A percentile compares a stretch with the other conserved stretches of the same genome.
Conservation (phyloP, 2,113 vertebrate species). For the Telmatochromis sp. region DNA sequence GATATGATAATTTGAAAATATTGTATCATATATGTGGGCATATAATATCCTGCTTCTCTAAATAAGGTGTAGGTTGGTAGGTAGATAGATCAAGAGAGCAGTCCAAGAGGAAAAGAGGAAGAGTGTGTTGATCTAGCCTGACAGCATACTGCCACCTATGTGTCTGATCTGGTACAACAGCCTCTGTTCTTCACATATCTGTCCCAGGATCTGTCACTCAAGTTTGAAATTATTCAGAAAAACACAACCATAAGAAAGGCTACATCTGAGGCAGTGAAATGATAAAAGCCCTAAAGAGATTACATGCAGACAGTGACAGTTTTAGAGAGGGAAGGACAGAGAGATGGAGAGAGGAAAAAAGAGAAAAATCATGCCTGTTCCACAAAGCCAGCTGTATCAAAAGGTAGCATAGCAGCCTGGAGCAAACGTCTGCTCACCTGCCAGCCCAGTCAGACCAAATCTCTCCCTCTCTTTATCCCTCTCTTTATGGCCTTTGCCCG, state of each 20-base stretch:
- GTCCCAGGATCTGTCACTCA: conserved; percentile 35
- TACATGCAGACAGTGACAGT: conserved; percentile 59
- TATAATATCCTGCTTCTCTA: background rate
- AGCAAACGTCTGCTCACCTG: conserved; percentile 89
- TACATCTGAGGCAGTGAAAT: conserved; percentile 75
- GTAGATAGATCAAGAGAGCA: background rate
- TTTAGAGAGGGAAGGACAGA: conserved; percentile 12
- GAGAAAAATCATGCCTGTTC: conserved; percentile 58
- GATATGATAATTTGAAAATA: conserved; percentile 66
- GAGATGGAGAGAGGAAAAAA: background rate
- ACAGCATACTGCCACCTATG: conserved; percentile 98
- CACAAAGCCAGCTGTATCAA: conserved; percentile 86
- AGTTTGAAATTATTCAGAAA: conserved; percentile 72
- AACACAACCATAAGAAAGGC: conserved; percentile 28
- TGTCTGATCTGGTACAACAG: conserved; percentile 78
- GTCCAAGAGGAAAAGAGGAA: background rate
- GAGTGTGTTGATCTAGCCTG: conserved; percentile 73
- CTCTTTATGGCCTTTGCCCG: conserved; percentile 63
- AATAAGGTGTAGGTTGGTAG: background rate
- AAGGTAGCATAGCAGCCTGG: conserved; percentile 83
- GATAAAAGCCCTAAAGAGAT: conserved; percentile 86
- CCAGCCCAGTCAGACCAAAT: conserved; percentile 80
- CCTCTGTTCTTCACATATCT: conserved; percentile 37
- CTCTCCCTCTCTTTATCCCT: conserved; percentile 73
- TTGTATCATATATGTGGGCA: conserved; percentile 51